Percentiles rank a stretch among this genome's conserved stretches.
phyloP scores from a whole-genome alignment of 2,113 vertebrate genomes.

The Syngnathus scovelli region DNA sequence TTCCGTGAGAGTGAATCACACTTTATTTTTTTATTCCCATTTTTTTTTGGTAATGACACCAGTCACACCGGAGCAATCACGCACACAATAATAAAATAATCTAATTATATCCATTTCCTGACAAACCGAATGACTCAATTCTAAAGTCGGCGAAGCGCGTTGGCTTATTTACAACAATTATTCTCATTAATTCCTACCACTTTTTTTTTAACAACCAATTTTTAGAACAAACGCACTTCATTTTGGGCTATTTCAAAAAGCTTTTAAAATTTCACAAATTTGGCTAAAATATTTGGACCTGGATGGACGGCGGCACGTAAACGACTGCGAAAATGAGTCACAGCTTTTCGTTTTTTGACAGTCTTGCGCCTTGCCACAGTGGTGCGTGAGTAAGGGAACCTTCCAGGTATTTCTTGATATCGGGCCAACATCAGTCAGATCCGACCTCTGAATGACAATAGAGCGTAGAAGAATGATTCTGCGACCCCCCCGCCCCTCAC shows the following conservation, averaged over 20 bases:
- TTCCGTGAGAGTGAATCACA: background rate
- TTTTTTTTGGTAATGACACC: background rate
- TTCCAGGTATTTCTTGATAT: slow-evolving; percentile 60
- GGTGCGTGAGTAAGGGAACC: slow-evolving; percentile 50
- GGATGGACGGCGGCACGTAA: background rate
- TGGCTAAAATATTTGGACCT: no score
- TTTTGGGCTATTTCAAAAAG: no score
- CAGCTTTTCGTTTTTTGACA: slow-evolving; percentile 34
- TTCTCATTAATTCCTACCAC: background rate
- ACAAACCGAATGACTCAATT: background rate
- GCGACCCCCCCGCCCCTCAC: background rate
- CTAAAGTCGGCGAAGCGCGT: background rate
- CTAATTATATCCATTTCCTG: background rate
- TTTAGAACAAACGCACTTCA: background rate
- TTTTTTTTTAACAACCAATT: background rate
- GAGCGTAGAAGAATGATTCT: slow-evolving; percentile 17
- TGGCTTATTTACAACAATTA: background rate
- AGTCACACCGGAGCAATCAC: background rate
- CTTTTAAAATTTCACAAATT: no score
- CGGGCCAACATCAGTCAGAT: slow-evolving; percentile 58
- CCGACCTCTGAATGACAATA: slow-evolving; percentile 49
- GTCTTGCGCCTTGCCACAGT: slow-evolving; percentile 45
- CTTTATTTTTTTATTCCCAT: background rate
- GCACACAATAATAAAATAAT: background rate
- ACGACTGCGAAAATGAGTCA: slow-evolving; percentile 25